phyloP scores from a whole-genome alignment of 2,797 vertebrate species.

The Manis crassicaudata region DNA sequence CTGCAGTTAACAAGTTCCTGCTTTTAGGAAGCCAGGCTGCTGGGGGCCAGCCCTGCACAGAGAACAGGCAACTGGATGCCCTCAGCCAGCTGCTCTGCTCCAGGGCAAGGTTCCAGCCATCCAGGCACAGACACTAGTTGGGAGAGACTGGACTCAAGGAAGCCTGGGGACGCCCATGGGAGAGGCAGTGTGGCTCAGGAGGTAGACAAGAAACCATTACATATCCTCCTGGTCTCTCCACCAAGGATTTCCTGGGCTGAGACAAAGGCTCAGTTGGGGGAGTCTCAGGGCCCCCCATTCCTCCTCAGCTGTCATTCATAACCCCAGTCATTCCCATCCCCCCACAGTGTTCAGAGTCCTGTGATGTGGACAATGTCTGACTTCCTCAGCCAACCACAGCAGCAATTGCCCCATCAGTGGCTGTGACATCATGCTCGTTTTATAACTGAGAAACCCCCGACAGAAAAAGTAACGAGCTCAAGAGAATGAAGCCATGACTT shows the following conservation, averaged over 20 bases:
- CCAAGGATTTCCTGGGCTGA: neutral
- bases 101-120: neutral
- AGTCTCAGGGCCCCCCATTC: neutral
- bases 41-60: accelerated
- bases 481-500: neutral
- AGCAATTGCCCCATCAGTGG: neutral
- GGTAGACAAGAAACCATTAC: neutral
- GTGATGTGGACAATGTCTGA: neutral
- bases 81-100: neutral
- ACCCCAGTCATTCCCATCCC: neutral
- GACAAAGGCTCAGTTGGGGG: neutral
- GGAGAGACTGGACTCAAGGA: neutral
- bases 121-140: neutral
- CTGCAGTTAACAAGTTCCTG: neutral
- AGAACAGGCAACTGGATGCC: neutral
- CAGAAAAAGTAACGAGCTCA: neutral
- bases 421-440: neutral
- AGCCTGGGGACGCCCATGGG: neutral
- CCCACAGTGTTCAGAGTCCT: neutral
- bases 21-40: neutral
- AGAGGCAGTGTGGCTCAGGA: neutral
- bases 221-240: neutral
- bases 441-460: neutral
- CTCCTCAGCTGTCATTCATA: neutral
- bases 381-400: neutral